Evolutionary conservation across 2,888 invertebrate genomes (phyloP).

Genomic region (Quadriops clusia): DNA sequence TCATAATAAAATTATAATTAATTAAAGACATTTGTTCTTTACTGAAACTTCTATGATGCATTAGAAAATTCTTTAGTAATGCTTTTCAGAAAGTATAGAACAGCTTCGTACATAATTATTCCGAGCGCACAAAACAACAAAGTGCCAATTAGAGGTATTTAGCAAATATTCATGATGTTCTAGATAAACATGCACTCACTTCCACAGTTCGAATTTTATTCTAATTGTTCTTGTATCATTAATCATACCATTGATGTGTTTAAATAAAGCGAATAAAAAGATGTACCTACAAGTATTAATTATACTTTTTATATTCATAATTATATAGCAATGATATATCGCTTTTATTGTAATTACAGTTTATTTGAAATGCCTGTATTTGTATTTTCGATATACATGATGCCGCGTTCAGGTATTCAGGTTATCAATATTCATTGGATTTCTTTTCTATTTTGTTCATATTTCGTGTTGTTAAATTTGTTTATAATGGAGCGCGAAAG

Average conservation of each 20-base stretch:
- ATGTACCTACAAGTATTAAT: slow-evolving; percentile 21
- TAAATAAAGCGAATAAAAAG: slow-evolving; percentile 18
- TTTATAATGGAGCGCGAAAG: no score
- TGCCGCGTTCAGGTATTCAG: no score
- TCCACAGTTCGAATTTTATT: slow-evolving; percentile 18
- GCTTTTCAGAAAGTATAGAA: no score
- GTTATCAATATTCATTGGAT: no score
- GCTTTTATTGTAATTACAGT: slow-evolving; percentile 12
- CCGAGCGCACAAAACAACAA: slow-evolving; percentile 18
- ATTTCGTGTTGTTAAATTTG: neutral
- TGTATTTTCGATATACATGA: slow-evolving; percentile 3
- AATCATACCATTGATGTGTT: slow-evolving; percentile 25
- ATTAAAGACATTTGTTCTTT: no score
- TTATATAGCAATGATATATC: slow-evolving; percentile 23
- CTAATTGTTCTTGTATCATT: slow-evolving; percentile 22
- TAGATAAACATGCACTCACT: slow-evolving; percentile 19
- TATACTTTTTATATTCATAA: slow-evolving; percentile 24
- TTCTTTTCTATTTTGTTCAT: no score
- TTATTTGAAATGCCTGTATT: slow-evolving; percentile 7
- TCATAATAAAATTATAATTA: no score
- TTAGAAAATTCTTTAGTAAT: no score
- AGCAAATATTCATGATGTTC: slow-evolving; percentile 21
- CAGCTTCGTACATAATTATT: slow-evolving; percentile 10
- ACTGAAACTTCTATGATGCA: no score
- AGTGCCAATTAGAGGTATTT: slow-evolving; percentile 21